phyloP scores from a whole-genome alignment of 2,113 vertebrate species.

The Regulus satrapa region DNA sequence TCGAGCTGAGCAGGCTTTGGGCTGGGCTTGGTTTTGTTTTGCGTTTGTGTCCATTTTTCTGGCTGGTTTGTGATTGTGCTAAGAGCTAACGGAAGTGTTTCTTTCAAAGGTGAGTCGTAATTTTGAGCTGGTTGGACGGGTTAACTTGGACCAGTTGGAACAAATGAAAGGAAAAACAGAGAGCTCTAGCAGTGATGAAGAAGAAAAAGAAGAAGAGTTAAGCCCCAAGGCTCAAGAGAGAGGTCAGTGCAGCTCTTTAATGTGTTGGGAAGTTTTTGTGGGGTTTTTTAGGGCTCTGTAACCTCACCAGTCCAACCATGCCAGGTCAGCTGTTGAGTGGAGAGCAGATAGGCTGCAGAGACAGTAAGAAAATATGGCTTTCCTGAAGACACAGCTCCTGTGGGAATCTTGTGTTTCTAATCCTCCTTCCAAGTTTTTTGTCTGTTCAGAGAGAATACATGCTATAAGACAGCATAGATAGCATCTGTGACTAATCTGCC shows the following conservation, averaged over 20 bases:
- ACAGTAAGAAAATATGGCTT: neutral
- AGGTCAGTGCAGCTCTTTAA: conserved; percentile 63
- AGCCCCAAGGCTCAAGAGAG: conserved; percentile 70
- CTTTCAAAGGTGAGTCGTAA: conserved; percentile 90
- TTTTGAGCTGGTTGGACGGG: conserved; percentile 94
- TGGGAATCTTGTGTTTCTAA: neutral
- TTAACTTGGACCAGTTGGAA: conserved; percentile 96
- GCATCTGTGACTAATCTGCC: neutral
- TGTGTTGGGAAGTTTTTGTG: neutral
- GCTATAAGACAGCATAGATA: neutral
- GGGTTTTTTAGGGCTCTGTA: neutral
- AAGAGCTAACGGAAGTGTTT: neutral
- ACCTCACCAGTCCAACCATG: neutral
- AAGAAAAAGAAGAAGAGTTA: conserved; percentile 79
- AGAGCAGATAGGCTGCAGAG: neutral
- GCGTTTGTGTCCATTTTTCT: neutral
- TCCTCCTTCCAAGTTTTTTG: neutral
- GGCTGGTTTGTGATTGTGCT: neutral
- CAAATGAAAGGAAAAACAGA: conserved; percentile 86
- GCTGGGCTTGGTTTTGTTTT: neutral
- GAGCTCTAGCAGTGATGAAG: conserved; percentile 83
- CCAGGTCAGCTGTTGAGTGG: neutral
- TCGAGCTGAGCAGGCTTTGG: neutral
- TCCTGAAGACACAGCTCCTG: neutral
- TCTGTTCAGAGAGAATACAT: neutral